phyloP scores from a whole-genome alignment of 2,888 invertebrate genomes.

The Esperia sulphurella region DNA sequence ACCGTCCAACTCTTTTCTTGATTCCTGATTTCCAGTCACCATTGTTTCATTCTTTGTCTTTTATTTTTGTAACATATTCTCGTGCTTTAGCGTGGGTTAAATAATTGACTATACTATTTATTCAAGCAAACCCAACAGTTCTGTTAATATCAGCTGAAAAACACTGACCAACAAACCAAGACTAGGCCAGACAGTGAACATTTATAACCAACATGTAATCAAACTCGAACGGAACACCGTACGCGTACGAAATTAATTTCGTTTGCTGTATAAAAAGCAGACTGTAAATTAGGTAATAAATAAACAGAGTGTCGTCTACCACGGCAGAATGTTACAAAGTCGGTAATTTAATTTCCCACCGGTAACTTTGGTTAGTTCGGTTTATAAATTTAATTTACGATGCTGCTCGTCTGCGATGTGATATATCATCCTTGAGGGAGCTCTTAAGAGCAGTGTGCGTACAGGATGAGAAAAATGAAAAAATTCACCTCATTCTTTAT shows the following conservation, averaged over 20 bases:
- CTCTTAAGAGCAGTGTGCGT: too few species aligned
- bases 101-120: too few species aligned
- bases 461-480: too few species aligned
- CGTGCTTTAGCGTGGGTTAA: too few species aligned
- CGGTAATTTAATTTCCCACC: not conserved
- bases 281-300: constrained; percentile 6
- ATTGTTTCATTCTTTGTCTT: too few species aligned
- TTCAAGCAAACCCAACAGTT: too few species aligned
- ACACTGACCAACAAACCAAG: not conserved
- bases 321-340: not conserved
- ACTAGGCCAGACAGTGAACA: not conserved
- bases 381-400: not conserved
- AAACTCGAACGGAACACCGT: not conserved
- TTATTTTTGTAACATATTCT: too few species aligned
- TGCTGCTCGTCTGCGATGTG: too few species aligned
- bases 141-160: not conserved
- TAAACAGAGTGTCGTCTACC: constrained; percentile 4
- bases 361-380: not conserved
- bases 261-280: not conserved
- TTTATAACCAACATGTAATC: not conserved
- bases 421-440: too few species aligned
- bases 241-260: not conserved
- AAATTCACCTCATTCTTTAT: too few species aligned
- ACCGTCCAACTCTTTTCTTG: too few species aligned
- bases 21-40: too few species aligned